phyloP scores from a whole-genome alignment of 2,113 vertebrate genomes.

The Anseranas semipalmata region DNA sequence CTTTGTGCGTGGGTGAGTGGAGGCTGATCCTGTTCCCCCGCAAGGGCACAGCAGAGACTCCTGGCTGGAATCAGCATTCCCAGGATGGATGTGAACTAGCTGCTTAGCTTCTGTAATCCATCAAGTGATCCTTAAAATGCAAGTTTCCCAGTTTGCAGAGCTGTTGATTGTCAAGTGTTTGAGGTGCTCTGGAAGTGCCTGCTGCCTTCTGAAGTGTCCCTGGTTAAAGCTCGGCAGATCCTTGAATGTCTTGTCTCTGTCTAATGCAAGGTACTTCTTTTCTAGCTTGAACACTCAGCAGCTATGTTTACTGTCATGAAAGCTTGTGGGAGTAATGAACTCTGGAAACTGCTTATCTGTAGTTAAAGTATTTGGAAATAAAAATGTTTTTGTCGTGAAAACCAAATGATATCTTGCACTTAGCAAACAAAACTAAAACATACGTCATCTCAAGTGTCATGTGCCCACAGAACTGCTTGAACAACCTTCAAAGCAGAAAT shows the following conservation, averaged over 20 bases:
- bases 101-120: not conserved
- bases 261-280: not conserved
- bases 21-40: not conserved
- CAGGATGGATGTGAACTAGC: not conserved
- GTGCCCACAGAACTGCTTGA: not conserved
- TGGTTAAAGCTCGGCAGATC: not conserved
- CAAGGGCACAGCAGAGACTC: not conserved
- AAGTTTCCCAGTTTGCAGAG: not conserved
- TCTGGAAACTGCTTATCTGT: not conserved
- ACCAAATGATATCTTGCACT: not conserved
- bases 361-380: not conserved
- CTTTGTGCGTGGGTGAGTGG: not conserved
- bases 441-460: not conserved
- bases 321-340: not conserved
- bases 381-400: slow-evolving; percentile 1
- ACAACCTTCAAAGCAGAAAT: not conserved
- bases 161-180: not conserved
- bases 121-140: not conserved
- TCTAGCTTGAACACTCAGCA: not conserved
- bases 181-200: not conserved
- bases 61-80: not conserved
- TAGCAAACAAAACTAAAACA: not conserved
- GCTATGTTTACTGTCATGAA: not conserved
- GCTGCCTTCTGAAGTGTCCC: not conserved
- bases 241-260: not conserved